These are phyloP conservation scores for Cricetomys ansorgei DNA, from an alignment of 2,113 vertebrate genomes.

Conservation along the genomic window DNA sequence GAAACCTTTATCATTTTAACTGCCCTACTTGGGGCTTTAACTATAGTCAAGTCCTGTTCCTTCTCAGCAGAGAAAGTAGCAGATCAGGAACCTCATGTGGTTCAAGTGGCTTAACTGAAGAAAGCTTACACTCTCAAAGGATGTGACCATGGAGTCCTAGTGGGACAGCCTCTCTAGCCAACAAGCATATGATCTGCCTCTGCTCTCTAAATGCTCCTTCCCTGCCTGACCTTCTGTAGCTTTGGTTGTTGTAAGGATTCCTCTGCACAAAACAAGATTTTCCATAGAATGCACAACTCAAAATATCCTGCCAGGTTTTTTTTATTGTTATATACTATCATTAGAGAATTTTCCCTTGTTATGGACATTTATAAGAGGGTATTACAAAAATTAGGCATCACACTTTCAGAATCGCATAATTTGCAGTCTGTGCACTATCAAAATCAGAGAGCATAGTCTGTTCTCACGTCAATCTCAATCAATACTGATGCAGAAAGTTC, in stretches of 20 bases:
- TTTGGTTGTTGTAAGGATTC: neutral
- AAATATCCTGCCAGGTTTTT: neutral
- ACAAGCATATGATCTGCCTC: neutral
- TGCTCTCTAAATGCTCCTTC: neutral
- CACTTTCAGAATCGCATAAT: neutral
- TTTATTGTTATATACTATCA: neutral
- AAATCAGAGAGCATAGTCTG: neutral
- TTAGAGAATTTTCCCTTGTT: neutral
- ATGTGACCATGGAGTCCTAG: neutral
- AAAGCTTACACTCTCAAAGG: conserved; percentile 7
- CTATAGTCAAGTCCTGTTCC: neutral
- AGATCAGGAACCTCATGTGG: conserved; percentile 21
- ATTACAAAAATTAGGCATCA: neutral
- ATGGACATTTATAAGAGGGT: neutral
- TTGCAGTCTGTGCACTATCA: neutral
- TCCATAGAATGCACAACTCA: neutral
- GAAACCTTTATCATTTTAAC: conserved; percentile 70
- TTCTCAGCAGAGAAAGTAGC: conserved; percentile 47
- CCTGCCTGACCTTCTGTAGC: neutral
- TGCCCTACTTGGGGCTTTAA: conserved; percentile 48
- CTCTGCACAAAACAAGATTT: neutral
- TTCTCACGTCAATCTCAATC: neutral
- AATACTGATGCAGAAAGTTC: neutral
- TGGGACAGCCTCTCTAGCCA: conserved; percentile 7
- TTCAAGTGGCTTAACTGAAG: conserved; percentile 53